These are phyloP conservation scores for Mormoops blainvillei DNA, from an alignment of 2,113 vertebrate genomes.

Conservation along the genomic window DNA sequence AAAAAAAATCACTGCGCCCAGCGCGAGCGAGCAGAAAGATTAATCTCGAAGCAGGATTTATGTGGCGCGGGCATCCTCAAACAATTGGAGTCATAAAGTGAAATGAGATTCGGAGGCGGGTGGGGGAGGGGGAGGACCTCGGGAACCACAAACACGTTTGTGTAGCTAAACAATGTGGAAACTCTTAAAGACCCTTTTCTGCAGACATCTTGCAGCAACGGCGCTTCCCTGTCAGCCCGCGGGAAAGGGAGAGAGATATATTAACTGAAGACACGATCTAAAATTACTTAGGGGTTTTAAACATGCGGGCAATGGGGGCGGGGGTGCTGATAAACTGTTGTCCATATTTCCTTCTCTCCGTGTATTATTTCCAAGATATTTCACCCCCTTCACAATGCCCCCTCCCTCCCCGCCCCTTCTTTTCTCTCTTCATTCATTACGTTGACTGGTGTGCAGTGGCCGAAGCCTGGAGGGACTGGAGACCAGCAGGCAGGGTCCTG, in stretches of 20 bases:
- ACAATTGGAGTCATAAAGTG: slow-evolving; percentile 75
- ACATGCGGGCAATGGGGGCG: slow-evolving; percentile 78
- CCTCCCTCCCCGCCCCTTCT: not conserved
- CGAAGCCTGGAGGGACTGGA: not conserved
- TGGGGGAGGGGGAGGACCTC: slow-evolving; percentile 68
- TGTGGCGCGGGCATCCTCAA: slow-evolving; percentile 70
- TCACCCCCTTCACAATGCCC: not conserved
- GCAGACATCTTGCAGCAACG: slow-evolving; percentile 79
- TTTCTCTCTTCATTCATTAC: slow-evolving; percentile 70
- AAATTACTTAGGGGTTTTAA: slow-evolving; percentile 85
- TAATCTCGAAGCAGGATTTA: slow-evolving; percentile 68
- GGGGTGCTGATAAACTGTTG: slow-evolving; percentile 79
- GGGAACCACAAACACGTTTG: slow-evolving; percentile 79
- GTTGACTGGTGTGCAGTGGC: not conserved
- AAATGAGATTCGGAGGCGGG: slow-evolving; percentile 69
- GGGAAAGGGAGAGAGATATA: slow-evolving; percentile 83
- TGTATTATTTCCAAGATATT: slow-evolving; percentile 75
- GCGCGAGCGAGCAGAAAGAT: not conserved
- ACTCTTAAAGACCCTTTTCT: slow-evolving; percentile 78
- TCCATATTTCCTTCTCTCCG: slow-evolving; percentile 77
- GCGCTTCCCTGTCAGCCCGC: slow-evolving; percentile 83
- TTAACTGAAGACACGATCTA: slow-evolving; percentile 84
- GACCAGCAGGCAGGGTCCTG: not conserved
- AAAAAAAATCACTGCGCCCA: slow-evolving; percentile 42
- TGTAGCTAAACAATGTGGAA: slow-evolving; percentile 79